Conservation (phyloP, 2,888 invertebrate species). For the Zootermopsis nevadensis region DNA sequence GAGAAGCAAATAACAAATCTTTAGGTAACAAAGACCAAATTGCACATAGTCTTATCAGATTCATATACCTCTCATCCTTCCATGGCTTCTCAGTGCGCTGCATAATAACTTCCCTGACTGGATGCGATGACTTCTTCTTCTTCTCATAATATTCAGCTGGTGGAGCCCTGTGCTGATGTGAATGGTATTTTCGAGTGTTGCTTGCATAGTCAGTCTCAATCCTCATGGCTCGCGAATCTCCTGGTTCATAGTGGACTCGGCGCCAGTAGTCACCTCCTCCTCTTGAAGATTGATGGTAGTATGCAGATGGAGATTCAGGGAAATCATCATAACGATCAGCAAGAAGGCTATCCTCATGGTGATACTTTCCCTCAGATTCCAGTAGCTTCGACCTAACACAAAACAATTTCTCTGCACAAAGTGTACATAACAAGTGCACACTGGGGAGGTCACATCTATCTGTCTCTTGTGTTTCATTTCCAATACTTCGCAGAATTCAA, state of each 20-base stretch:
- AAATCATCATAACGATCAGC: constrained; percentile 60
- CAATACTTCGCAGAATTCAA: too few relatives aligned
- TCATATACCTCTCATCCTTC: constrained; percentile 57
- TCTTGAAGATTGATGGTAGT: constrained; percentile 56
- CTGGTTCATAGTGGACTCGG: constrained; percentile 61
- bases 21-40: too few relatives aligned
- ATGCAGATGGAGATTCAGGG: constrained; percentile 60
- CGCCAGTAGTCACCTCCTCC: constrained; percentile 52
- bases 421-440: too few relatives aligned
- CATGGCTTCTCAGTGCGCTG: constrained; percentile 71
- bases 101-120: constrained; percentile 78
- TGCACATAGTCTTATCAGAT: background rate
- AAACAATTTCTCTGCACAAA: too few relatives aligned
- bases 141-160: constrained; percentile 57
- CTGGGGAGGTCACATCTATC: too few relatives aligned
- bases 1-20: too few relatives aligned
- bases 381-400: constrained; percentile 36
- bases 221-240: constrained; percentile 47
- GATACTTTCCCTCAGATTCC: constrained; percentile 57
- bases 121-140: constrained; percentile 46
- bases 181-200: constrained; percentile 54
- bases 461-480: too few relatives aligned
- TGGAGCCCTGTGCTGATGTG: constrained; percentile 44
- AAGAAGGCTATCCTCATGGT: constrained; percentile 59
- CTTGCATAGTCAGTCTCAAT: constrained; percentile 60